Evolutionary conservation across 2,113 vertebrate genomes (phyloP).

Genomic region (Hepsetus odoe): DNA sequence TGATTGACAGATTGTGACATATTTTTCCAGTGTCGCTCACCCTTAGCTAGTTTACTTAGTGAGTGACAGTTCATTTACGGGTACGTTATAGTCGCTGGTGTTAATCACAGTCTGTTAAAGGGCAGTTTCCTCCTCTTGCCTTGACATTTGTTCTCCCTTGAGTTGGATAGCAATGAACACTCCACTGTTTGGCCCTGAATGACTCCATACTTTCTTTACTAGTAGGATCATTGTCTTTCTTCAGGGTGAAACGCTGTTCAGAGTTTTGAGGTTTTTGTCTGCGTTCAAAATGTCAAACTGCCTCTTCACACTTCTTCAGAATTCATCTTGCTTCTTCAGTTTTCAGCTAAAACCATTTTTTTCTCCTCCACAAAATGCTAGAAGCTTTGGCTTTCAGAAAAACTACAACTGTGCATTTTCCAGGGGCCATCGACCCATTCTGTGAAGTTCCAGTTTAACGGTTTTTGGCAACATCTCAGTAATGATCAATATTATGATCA

Average conservation of each 20-base stretch:
- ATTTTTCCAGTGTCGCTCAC: too few species aligned
- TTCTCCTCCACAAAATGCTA: too few species aligned
- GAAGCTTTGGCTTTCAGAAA: too few species aligned
- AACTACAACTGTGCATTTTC: too few species aligned
- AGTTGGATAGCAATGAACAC: not conserved
- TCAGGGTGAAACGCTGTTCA: not conserved
- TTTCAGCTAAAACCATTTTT: too few species aligned
- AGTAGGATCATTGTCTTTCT: not conserved
- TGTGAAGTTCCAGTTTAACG: too few species aligned
- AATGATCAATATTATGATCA: too few species aligned
- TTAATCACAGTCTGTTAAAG: not conserved
- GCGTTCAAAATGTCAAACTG: not conserved
- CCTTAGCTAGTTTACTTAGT: not conserved
- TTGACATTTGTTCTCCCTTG: not conserved
- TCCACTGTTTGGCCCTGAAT: not conserved
- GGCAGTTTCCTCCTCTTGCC: not conserved
- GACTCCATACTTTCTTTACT: not conserved
- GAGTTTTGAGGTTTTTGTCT: not conserved
- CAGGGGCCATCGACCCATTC: too few species aligned
- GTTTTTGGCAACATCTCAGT: too few species aligned
- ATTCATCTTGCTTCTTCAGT: not conserved
- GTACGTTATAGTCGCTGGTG: not conserved
- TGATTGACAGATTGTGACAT: too few species aligned
- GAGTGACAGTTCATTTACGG: not conserved
- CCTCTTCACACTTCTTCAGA: not conserved